A percentile compares a stretch with the other conserved stretches of the same genome.
phyloP scores from a whole-genome alignment of 2,888 invertebrate species.

The Notodonta dromedarius region DNA sequence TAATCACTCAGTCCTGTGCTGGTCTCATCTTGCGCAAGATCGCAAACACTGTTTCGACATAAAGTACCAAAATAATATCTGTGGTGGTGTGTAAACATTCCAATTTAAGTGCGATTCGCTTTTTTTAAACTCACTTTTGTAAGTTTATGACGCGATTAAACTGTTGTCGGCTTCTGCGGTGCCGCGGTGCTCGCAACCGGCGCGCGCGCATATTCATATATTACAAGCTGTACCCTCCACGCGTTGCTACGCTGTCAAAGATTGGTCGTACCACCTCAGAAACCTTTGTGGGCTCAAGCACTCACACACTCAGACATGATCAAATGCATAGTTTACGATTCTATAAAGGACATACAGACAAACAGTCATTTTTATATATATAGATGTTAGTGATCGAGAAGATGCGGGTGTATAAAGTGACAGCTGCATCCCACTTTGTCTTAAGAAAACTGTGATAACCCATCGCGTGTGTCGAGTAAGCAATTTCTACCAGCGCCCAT shows the following conservation, averaged over 20 bases:
- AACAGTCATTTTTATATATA: too few species aligned
- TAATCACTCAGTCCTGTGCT: slow-evolving; percentile 52
- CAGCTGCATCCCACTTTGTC: slow-evolving; percentile 2
- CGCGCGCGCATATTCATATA: slow-evolving; percentile 3
- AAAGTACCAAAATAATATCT: slow-evolving; percentile 73
- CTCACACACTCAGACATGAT: too few species aligned
- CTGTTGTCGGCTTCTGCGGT: slow-evolving; percentile 58
- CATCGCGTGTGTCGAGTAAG: not conserved
- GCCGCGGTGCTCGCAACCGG: slow-evolving; percentile 26
- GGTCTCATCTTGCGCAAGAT: slow-evolving; percentile 61
- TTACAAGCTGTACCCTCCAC: too few species aligned
- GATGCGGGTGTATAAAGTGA: slow-evolving; percentile 3
- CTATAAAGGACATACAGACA: too few species aligned
- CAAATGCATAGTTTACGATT: too few species aligned
- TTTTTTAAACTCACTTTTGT: slow-evolving; percentile 61
- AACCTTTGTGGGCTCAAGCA: too few species aligned
- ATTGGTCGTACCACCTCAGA: too few species aligned
- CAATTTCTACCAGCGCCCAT: not conserved
- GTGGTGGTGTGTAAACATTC: slow-evolving; percentile 62
- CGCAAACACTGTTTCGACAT: slow-evolving; percentile 68
- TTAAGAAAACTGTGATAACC: not conserved
- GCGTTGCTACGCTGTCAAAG: too few species aligned
- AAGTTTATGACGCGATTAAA: slow-evolving; percentile 64
- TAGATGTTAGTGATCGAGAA: not conserved
- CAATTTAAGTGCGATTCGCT: slow-evolving; percentile 64